These are phyloP conservation scores for Danio albolineatus DNA, from an alignment of 2,797 vertebrate species.

Conservation along the genomic window DNA sequence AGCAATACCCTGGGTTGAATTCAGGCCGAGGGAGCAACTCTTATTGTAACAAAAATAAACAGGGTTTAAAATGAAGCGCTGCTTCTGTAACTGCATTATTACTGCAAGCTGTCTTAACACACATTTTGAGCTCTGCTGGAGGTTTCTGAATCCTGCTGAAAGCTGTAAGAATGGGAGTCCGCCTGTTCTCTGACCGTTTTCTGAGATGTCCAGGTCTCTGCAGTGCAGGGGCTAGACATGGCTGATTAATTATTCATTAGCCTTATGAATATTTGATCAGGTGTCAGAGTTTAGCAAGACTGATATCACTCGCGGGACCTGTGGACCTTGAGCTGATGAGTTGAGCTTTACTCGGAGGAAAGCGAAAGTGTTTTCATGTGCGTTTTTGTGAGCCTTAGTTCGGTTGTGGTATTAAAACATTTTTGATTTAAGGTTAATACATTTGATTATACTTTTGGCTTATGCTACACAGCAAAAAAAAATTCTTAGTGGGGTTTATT, in stretches of 20 bases:
- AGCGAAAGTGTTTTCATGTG: constrained; percentile 25
- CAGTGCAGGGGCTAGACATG: constrained; percentile 47
- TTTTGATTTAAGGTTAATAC: neutral
- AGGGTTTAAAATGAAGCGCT: neutral
- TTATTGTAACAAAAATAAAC: neutral
- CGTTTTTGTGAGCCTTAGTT: neutral
- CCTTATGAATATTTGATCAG: constrained; percentile 76
- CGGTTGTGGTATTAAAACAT: neutral
- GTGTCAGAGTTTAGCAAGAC: constrained; percentile 66
- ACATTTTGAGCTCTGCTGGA: neutral
- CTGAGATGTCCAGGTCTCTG: constrained; percentile 61
- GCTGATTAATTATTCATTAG: constrained; percentile 76
- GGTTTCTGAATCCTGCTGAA: neutral
- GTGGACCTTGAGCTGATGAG: constrained; percentile 19
- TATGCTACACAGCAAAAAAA: neutral
- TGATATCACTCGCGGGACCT: constrained; percentile 57
- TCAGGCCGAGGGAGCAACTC: neutral
- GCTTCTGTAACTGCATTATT: neutral
- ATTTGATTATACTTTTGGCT: neutral
- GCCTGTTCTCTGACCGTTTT: neutral
- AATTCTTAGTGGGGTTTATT: too few species aligned
- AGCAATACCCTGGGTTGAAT: constrained; percentile 7
- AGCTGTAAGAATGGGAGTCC: neutral
- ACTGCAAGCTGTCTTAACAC: neutral
- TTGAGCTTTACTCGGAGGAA: neutral